phyloP scores from a whole-genome alignment of 2,113 vertebrate species.

The Orientallactaga bullata region DNA sequence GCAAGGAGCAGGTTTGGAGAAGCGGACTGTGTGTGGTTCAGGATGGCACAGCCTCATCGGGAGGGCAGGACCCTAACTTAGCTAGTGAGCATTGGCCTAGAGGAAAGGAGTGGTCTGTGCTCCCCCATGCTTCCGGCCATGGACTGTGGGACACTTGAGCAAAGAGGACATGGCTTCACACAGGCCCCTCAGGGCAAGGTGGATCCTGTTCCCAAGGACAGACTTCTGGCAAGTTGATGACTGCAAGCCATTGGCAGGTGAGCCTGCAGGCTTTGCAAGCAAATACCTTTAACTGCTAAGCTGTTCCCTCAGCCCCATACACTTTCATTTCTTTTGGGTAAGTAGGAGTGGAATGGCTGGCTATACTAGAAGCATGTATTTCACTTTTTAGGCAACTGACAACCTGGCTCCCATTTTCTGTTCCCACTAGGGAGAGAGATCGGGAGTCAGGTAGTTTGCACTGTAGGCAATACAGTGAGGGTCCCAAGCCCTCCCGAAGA shows the following conservation, averaged over 20 bases:
- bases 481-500: too few species aligned
- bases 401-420: not conserved
- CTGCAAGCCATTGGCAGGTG: not conserved
- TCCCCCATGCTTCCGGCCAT: not conserved
- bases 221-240: not conserved
- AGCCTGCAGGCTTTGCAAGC: too few species aligned
- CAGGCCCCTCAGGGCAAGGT: not conserved
- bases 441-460: too few species aligned
- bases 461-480: too few species aligned
- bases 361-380: not conserved
- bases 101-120: not conserved
- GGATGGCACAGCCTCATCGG: too few species aligned
- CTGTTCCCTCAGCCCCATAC: not conserved
- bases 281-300: too few species aligned
- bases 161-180: not conserved
- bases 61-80: too few species aligned
- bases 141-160: not conserved
- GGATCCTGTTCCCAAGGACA: too few species aligned
- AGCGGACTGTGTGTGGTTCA: fast-evolving
- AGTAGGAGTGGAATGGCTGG: too few species aligned
- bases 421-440: fast-evolving
- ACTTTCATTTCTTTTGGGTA: too few species aligned
- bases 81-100: not conserved
- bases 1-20: not conserved
- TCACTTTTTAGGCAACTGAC: not conserved